Evolutionary conservation across 2,113 vertebrate genomes (phyloP).

Genomic region (Prietella phreatophila): DNA sequence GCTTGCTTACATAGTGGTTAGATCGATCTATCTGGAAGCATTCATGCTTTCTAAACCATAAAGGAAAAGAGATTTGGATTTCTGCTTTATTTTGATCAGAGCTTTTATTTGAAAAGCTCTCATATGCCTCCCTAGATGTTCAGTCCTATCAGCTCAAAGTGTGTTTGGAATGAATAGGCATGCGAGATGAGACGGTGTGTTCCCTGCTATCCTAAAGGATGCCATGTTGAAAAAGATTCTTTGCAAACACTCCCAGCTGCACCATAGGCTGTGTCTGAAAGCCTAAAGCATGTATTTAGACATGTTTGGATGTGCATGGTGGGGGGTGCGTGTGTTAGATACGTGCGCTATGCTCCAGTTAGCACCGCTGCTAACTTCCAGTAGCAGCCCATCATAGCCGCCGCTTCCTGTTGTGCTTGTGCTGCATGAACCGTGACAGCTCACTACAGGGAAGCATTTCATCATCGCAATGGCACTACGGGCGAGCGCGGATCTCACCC

Average conservation of each 20-base stretch:
- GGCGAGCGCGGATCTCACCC: constrained; percentile 48
- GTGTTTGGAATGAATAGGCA: constrained; percentile 42
- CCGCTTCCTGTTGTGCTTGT: constrained; percentile 47
- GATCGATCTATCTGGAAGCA: constrained; percentile 7
- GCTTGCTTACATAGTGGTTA: neutral
- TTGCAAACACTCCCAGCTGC: constrained; percentile 38
- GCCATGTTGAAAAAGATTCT: constrained; percentile 7
- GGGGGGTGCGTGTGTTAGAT: neutral
- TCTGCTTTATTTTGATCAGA: neutral
- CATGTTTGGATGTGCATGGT: constrained; percentile 34
- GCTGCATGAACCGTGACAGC: constrained; percentile 39
- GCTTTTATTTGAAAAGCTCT: constrained; percentile 3
- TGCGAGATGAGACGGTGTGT: constrained; percentile 11
- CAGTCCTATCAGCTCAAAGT: neutral
- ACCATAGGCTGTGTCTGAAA: constrained; percentile 19
- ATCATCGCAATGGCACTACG: constrained; percentile 41
- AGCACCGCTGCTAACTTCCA: constrained; percentile 41
- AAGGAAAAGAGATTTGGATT: constrained; percentile 9
- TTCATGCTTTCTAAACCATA: constrained; percentile 1
- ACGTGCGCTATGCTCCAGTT: constrained; percentile 27
- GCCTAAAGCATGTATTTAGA: constrained; percentile 28
- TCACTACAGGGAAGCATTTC: constrained; percentile 51
- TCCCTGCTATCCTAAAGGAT: constrained; percentile 26
- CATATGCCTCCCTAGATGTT: constrained; percentile 13
- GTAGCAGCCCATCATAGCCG: constrained; percentile 38